These are phyloP conservation scores for Tenthredo mesomela DNA, from an alignment of 2,888 invertebrate genomes.

Conservation along the genomic window DNA sequence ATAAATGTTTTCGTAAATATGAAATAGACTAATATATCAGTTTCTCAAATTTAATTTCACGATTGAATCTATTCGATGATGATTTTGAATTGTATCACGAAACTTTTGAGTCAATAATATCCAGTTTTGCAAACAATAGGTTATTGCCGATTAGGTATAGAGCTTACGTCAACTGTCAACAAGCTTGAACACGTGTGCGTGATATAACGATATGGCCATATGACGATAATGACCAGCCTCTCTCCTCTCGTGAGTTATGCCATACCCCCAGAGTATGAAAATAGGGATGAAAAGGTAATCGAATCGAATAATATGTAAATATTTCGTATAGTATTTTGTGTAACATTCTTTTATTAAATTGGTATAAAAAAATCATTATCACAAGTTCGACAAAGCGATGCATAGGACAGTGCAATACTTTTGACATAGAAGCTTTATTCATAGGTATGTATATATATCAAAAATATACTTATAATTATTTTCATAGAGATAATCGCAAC, in stretches of 20 bases:
- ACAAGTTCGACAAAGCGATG: constrained; percentile 34
- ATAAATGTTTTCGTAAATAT: not conserved
- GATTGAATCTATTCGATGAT: not conserved
- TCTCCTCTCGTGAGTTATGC: not conserved
- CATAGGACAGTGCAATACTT: constrained; percentile 28
- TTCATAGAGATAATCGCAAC: not conserved
- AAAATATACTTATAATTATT: constrained; percentile 31
- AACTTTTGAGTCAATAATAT: not conserved
- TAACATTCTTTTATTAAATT: constrained; percentile 34
- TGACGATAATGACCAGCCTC: not conserved
- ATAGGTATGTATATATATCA: not conserved
- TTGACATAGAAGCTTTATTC: constrained; percentile 13
- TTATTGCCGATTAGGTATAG: not conserved
- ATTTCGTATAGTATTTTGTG: not conserved
- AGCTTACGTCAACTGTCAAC: not conserved
- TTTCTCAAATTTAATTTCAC: not conserved
- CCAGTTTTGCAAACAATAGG: not conserved
- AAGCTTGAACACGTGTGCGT: not conserved
- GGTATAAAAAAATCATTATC: constrained; percentile 26
- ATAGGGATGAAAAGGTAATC: not conserved
- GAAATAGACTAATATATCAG: not conserved
- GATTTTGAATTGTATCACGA: not conserved
- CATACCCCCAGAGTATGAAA: not conserved
- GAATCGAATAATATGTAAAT: not conserved
- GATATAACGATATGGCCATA: not conserved